These are phyloP conservation scores for Odontesthes bonariensis DNA, from an alignment of 2,113 vertebrate species.

Conservation along the genomic window DNA sequence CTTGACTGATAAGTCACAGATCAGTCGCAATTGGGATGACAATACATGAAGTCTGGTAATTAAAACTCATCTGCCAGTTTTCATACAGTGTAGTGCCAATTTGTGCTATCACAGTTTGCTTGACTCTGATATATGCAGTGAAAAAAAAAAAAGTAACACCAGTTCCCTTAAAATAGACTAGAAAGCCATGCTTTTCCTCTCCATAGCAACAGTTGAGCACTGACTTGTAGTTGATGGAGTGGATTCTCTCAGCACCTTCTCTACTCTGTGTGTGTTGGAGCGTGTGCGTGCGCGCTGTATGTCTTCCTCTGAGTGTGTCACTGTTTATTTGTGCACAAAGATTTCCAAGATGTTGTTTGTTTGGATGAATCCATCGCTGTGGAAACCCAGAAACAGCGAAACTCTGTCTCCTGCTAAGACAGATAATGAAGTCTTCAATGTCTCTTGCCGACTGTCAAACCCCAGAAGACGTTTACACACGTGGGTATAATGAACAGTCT, in stretches of 20 bases:
- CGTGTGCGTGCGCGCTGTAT: conserved; percentile 9
- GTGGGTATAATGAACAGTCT: conserved; percentile 3
- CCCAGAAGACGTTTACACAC: conserved; percentile 5
- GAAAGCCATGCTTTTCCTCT: conserved; percentile 66
- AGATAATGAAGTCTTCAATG: conserved; percentile 48
- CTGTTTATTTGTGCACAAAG: conserved; percentile 52
- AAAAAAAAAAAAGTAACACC: conserved; percentile 32
- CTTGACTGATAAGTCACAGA: conserved; percentile 14
- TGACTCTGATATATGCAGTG: conserved; percentile 58
- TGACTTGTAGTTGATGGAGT: conserved; percentile 58
- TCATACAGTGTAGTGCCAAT: conserved; percentile 12
- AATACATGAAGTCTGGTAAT: conserved; percentile 22
- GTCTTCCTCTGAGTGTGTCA: conserved; percentile 26
- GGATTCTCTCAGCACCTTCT: conserved; percentile 56
- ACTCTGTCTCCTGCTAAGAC: conserved; percentile 39
- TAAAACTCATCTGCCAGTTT: conserved; percentile 29
- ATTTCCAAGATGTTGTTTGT: conserved; percentile 54
- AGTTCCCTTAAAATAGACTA: conserved; percentile 73
- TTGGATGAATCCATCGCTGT: conserved; percentile 55
- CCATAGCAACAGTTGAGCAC: conserved; percentile 74
- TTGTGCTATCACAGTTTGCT: conserved; percentile 37
- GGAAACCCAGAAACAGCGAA: conserved; percentile 36
- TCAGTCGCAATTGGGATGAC: conserved; percentile 13
- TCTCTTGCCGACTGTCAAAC: conserved; percentile 42
- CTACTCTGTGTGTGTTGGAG: conserved; percentile 23